A percentile compares a stretch with the other conserved stretches of the same genome.
Conservation (phyloP, 2,888 invertebrate species). For the Meteorus cinctellus region DNA sequence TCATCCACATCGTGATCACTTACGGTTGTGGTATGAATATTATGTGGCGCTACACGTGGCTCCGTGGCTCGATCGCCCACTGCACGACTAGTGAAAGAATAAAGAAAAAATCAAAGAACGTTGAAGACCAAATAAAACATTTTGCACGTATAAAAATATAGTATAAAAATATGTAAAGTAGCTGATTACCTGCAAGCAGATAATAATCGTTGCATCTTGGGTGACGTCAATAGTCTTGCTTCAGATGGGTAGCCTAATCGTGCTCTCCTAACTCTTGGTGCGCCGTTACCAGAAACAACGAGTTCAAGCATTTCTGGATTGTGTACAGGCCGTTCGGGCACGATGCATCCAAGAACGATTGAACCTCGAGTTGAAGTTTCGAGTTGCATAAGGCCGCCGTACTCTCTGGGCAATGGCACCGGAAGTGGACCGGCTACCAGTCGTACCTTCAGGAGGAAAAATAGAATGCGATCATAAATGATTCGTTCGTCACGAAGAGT, state of each 20-base stretch:
- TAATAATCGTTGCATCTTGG: constrained; percentile 74
- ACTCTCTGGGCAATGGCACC: constrained; percentile 69
- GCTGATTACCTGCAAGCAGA: constrained; percentile 72
- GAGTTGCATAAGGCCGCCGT: constrained; percentile 72
- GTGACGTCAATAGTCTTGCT: constrained; percentile 72
- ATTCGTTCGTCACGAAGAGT: constrained; percentile 1
- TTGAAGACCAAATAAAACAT: not conserved
- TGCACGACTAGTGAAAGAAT: constrained; percentile 61
- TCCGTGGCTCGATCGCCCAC: constrained; percentile 71
- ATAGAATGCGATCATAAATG: constrained; percentile 13
- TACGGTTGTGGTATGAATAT: constrained; percentile 57
- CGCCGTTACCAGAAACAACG: constrained; percentile 69
- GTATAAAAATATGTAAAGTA: no score
- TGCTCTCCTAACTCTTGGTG: constrained; percentile 69
- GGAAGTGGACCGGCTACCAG: constrained; percentile 74
- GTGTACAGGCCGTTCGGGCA: constrained; percentile 71
- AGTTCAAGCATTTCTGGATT: constrained; percentile 72
- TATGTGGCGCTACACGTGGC: constrained; percentile 69
- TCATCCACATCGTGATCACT: constrained; percentile 51
- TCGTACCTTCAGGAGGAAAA: constrained; percentile 67
- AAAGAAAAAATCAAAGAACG: not conserved
- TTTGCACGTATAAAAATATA: not conserved
- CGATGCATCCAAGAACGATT: constrained; percentile 75
- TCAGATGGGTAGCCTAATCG: constrained; percentile 72
- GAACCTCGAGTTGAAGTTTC: constrained; percentile 70